phyloP scores from a whole-genome alignment of 2,888 invertebrate genomes.

The Panopea generosa region DNA sequence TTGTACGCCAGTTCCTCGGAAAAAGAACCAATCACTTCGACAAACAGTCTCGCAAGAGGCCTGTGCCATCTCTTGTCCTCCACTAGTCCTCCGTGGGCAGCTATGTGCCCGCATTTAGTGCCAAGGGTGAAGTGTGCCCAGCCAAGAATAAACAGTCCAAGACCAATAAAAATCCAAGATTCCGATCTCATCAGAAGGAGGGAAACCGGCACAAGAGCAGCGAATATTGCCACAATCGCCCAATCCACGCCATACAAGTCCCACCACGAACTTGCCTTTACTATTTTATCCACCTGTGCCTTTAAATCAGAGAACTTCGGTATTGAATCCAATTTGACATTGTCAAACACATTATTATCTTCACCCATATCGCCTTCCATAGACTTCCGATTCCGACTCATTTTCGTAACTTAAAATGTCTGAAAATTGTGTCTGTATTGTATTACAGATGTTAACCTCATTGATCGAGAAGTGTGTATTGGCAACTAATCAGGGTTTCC shows the following conservation, averaged over 20 bases:
- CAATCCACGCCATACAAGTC: constrained; percentile 80
- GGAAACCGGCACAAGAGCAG: constrained; percentile 46
- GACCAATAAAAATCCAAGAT: constrained; percentile 28
- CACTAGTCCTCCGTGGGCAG: constrained; percentile 74
- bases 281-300: constrained; percentile 68
- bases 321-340: constrained; percentile 73
- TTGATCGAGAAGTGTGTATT: no score
- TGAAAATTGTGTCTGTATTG: no score
- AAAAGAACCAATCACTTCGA: constrained; percentile 79
- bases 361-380: neutral
- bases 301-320: constrained; percentile 76
- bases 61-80: constrained; percentile 62
- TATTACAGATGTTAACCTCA: no score
- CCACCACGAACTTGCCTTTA: constrained; percentile 75
- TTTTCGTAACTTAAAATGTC: neutral
- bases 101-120: constrained; percentile 77
- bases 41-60: constrained; percentile 68
- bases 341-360: constrained; percentile 57
- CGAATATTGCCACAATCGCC: constrained; percentile 57
- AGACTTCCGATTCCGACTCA: constrained; percentile 39
- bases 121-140: constrained; percentile 72
- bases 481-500: no score
- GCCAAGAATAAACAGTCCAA: constrained; percentile 76
- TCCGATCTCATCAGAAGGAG: constrained; percentile 61
- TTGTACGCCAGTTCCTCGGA: constrained; percentile 74